Percentiles rank a stretch among this genome's conserved stretches.
Evolutionary conservation across 2,113 vertebrate species (phyloP).

Genomic region (Diadophis punctatus): DNA sequence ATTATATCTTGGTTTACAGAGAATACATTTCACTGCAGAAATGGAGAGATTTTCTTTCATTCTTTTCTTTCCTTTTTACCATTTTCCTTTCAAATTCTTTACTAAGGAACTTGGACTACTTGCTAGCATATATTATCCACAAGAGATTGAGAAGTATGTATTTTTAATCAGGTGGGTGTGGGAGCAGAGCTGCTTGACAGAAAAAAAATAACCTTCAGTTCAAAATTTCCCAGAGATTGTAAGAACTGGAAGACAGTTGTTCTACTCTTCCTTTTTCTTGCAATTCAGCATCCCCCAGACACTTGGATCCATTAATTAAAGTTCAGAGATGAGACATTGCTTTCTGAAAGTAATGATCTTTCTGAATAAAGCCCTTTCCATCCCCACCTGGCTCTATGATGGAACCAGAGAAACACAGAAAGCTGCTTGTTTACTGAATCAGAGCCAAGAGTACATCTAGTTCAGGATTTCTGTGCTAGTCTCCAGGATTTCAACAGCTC

Average conservation of each 20-base stretch:
- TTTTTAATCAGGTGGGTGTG: neutral
- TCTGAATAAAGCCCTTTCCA: neutral
- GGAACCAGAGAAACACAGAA: neutral
- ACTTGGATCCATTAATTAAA: neutral
- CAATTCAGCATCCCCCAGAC: too few relatives aligned
- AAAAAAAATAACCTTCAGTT: neutral
- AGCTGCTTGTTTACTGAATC: neutral
- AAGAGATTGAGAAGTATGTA: neutral
- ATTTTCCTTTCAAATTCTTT: slow-evolving; percentile 3
- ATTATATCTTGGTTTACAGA: neutral
- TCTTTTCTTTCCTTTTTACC: neutral
- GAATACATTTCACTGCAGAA: slow-evolving; percentile 20
- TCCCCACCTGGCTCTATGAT: neutral
- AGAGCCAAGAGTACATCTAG: neutral
- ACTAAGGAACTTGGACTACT: neutral
- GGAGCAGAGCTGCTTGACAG: neutral
- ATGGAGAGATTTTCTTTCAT: neutral
- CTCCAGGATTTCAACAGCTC: neutral
- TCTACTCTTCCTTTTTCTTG: neutral
- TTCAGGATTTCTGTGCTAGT: neutral
- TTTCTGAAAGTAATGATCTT: neutral
- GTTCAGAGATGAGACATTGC: neutral
- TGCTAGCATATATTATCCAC: neutral
- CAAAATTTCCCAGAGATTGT: neutral
- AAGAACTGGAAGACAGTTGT: neutral